Conservation (phyloP, 1,140 invertebrate genomes). For the Sycophaga agraensis region DNA sequence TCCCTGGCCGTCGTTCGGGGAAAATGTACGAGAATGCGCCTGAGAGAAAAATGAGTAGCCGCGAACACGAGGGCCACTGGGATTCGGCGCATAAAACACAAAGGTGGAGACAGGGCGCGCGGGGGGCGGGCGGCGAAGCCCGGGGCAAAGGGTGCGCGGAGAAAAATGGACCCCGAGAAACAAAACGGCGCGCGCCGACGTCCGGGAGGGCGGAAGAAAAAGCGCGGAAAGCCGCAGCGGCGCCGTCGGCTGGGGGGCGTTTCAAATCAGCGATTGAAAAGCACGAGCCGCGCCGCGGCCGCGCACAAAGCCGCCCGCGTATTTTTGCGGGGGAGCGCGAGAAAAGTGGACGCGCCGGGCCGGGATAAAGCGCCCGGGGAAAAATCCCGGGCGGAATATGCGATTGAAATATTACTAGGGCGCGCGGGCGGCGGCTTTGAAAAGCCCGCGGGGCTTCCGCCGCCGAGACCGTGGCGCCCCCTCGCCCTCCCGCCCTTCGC, state of each 20-base stretch:
- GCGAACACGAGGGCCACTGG: too few species aligned
- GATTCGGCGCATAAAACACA: too few species aligned
- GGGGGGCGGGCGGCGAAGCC: too few species aligned
- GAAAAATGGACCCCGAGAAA: too few species aligned
- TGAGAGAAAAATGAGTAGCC: too few species aligned
- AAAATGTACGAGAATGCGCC: too few species aligned
- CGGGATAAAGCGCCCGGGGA: background rate
- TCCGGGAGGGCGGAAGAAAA: background rate
- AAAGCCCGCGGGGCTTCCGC: slow-evolving; percentile 8
- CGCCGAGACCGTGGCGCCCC: background rate
- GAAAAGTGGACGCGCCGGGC: background rate
- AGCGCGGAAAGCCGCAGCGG: background rate
- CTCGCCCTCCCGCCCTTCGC: background rate
- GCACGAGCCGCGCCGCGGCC: background rate
- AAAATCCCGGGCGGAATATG: slow-evolving; percentile 14
- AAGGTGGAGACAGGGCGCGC: too few species aligned
- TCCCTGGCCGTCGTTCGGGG: too few species aligned
- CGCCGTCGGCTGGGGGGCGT: background rate
- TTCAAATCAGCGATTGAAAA: slow-evolving; percentile 27
- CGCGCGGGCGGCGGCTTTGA: slow-evolving; percentile 9
- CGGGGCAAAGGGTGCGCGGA: too few species aligned
- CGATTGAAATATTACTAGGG: slow-evolving; percentile 33
- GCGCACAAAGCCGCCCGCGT: background rate
- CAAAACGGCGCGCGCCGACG: too few species aligned
- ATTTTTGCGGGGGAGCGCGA: slow-evolving; percentile 6